Base-by-base conservation (phyloP, 2,888 invertebrate genomes). In the Abrostola tripartita region DNA sequence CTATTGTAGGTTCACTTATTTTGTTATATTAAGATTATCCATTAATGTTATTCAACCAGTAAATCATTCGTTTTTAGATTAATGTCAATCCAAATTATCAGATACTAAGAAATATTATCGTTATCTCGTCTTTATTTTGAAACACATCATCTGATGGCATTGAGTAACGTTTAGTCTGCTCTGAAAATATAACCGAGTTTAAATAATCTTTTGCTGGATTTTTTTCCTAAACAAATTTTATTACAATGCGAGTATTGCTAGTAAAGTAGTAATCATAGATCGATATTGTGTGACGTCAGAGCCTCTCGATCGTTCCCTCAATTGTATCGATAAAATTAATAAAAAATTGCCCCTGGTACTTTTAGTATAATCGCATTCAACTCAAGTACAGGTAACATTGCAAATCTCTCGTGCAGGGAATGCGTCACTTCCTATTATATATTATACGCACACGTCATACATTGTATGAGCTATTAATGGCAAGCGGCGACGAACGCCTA, bases 71-170 rank as follows among this genome's bases (percentile, higher is more conserved):
- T 61, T 76, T 78, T 52, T 53, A 44, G 62, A 57, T 66, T 72
- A 68, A 67, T 56, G 67, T 73, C 57, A 65, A 54, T 60, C 63
- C 37, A 55, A 69, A 67, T 68, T 66, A 79, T 76, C 76, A 51
- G 60, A 65, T 64, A 64, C 42, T 51, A 53, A 66, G 77, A 79
- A 63, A 63, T 55, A 54, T 71, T 76, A 79, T 81, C 80, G 52
- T 68, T 71, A 76, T 76, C 78, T 65, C 51, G 59, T 60, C 62
- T 52, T 58, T 58, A 55, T 72, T 71, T 63, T 62, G 64, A 61
- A 62, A 73, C 52, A 52, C 55, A 65, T 24, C 40, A 38, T 52
- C 36, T 51, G 55, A 61, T 57, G 54, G 24, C 57, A 71, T 61
- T 71, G 67, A 72, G 47, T 11, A 44, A 24, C 24, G 8, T 56